These are phyloP conservation scores for Epinotia ramella DNA, from an alignment of 2,888 invertebrate genomes.

Conservation along the genomic window DNA sequence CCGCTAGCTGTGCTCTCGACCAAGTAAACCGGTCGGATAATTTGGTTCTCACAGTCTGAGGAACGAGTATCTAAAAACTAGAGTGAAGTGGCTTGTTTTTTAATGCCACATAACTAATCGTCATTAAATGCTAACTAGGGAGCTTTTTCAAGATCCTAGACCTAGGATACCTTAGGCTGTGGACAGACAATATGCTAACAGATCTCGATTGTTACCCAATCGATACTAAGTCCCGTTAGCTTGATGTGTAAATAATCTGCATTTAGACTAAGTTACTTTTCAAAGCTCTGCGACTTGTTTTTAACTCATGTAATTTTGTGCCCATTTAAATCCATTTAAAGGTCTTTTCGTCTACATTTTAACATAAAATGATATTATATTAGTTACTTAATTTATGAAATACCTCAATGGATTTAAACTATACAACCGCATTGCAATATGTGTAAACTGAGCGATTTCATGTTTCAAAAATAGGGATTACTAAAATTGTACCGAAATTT, in stretches of 20 bases:
- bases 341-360: neutral
- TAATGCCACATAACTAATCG: constrained; percentile 79
- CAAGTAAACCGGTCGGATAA: constrained; percentile 68
- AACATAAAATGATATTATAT: too few species aligned
- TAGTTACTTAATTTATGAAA: neutral
- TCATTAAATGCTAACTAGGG: constrained; percentile 50
- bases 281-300: constrained; percentile 20
- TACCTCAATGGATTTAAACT: constrained; percentile 15
- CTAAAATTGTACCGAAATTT: constrained; percentile 11
- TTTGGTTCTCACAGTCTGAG: constrained; percentile 82
- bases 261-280: neutral
- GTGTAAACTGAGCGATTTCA: constrained; percentile 10
- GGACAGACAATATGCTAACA: neutral
- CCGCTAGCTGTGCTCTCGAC: constrained; percentile 63
- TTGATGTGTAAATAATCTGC: constrained; percentile 22
- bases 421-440: constrained; percentile 14
- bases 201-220: constrained; percentile 32
- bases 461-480: constrained; percentile 7
- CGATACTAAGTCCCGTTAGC: constrained; percentile 20
- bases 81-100: constrained; percentile 83
- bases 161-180: neutral
- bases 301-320: neutral
- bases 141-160: neutral
- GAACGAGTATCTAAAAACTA: constrained; percentile 83
- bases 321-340: constrained; percentile 12